These are phyloP conservation scores for Phorcus lineatus DNA, from an alignment of 2,888 invertebrate species.

Conservation along the genomic window DNA sequence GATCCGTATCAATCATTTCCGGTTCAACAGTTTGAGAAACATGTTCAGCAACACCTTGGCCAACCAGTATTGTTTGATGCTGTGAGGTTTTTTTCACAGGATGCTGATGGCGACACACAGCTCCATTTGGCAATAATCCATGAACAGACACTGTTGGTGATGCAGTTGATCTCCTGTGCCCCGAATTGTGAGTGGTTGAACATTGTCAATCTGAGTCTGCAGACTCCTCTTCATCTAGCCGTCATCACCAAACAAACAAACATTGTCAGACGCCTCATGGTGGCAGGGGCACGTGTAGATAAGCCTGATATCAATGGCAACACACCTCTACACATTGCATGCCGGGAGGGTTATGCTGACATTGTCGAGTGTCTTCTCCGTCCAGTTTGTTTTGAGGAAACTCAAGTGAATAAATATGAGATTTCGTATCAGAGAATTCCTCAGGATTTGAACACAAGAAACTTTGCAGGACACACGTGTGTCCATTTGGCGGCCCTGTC, in stretches of 20 bases:
- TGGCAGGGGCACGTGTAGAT: constrained; percentile 84
- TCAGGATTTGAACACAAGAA: constrained; percentile 86
- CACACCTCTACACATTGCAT: constrained; percentile 90
- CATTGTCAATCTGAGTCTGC: constrained; percentile 85
- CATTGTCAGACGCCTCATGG: constrained; percentile 85
- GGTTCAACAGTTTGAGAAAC: no score
- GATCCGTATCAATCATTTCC: no score
- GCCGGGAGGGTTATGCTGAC: constrained; percentile 82
- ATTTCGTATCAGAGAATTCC: constrained; percentile 76
- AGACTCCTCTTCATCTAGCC: constrained; percentile 89
- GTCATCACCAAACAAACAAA: constrained; percentile 85
- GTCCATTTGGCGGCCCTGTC: constrained; percentile 6
- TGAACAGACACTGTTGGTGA: constrained; percentile 84
- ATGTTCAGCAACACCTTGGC: no score
- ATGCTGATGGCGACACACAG: constrained; percentile 79
- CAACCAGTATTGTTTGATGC: constrained; percentile 11
- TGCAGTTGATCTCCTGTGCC: constrained; percentile 79
- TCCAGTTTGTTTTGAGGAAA: constrained; percentile 61
- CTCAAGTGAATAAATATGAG: constrained; percentile 73
- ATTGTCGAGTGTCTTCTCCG: constrained; percentile 85
- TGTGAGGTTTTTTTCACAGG: constrained; percentile 77
- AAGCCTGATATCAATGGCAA: constrained; percentile 86
- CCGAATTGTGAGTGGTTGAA: constrained; percentile 87
- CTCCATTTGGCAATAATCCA: constrained; percentile 90
- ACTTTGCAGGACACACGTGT: constrained; percentile 84